A percentile compares a stretch with the other conserved stretches of the same genome.
Conservation (phyloP, 2,113 vertebrate species). For the Pseudonaja textilis region DNA sequence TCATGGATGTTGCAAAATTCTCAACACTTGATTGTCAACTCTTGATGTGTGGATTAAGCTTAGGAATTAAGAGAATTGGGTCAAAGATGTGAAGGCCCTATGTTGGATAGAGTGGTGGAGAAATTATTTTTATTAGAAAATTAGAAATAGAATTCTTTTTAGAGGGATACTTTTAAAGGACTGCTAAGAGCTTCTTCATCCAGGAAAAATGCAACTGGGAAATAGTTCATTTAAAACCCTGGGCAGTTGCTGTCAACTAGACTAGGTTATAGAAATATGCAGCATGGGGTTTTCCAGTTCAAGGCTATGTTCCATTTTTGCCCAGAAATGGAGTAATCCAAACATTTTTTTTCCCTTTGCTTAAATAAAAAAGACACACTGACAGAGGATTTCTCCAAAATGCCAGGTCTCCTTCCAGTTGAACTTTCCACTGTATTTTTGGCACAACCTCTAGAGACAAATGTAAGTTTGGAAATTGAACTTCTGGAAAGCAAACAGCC, state of each 20-base stretch:
- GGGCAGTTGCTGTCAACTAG: not conserved
- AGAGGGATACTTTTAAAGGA: not conserved
- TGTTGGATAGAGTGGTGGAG: not conserved
- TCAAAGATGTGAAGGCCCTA: not conserved
- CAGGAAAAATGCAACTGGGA: not conserved
- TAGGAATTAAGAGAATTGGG: not conserved
- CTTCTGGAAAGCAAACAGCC: slow-evolving; percentile 49
- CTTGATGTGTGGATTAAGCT: not conserved
- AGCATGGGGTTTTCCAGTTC: not conserved
- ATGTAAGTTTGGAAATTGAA: slow-evolving; percentile 55
- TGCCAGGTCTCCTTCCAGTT: slow-evolving; percentile 37
- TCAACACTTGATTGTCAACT: not conserved
- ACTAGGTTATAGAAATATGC: not conserved
- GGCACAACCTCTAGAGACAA: slow-evolving; percentile 55
- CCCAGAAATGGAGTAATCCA: not conserved
- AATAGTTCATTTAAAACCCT: not conserved
- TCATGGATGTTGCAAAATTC: not conserved
- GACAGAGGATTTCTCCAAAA: slow-evolving; percentile 12
- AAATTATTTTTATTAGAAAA: not conserved
- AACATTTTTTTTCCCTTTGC: not conserved
- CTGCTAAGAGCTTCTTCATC: not conserved
- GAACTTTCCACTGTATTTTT: slow-evolving; percentile 31
- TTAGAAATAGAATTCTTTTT: not conserved
- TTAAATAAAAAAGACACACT: not conserved
- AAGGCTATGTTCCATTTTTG: not conserved